phyloP scores from a whole-genome alignment of 2,113 vertebrate genomes.

The Hippotragus niger region DNA sequence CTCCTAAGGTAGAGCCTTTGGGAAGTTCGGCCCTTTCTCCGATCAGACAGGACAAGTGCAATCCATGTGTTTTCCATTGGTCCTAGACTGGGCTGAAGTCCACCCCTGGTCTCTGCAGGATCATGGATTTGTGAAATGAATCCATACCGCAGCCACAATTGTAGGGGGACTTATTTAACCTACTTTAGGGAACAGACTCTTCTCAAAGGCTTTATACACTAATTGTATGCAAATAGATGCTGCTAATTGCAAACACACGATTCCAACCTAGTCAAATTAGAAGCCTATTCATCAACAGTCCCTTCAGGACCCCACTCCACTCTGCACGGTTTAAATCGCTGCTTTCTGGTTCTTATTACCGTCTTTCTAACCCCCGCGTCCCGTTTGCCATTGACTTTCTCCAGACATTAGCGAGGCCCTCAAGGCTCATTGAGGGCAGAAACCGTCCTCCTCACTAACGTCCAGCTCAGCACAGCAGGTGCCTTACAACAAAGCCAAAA shows the following conservation, averaged over 20 bases:
- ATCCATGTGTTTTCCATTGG: not conserved
- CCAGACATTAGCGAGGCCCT: not conserved
- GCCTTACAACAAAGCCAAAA: not conserved
- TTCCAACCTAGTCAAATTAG: conserved; percentile 55
- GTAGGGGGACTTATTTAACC: not conserved
- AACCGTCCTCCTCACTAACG: not conserved
- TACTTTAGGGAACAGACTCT: conserved; percentile 51
- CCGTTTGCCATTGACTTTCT: not conserved
- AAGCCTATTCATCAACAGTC: conserved; percentile 43
- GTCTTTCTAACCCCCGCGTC: not conserved
- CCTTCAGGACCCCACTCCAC: conserved; percentile 6
- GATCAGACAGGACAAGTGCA: too few relatives aligned
- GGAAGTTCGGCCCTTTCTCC: not conserved
- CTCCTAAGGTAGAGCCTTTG: not conserved
- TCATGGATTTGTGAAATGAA: not conserved
- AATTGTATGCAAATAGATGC: conserved; percentile 63
- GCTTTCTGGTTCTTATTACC: not conserved
- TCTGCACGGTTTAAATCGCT: not conserved
- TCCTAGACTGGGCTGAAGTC: not conserved
- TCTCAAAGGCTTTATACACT: conserved; percentile 42
- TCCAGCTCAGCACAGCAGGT: not conserved
- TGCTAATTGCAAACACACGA: conserved; percentile 49
- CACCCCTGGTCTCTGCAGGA: not conserved
- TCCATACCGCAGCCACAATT: not conserved
- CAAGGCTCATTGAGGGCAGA: not conserved